Conservation (phyloP, 35 echinoderm and acorn worm genomes). For the Ophioderma brevispina region DNA sequence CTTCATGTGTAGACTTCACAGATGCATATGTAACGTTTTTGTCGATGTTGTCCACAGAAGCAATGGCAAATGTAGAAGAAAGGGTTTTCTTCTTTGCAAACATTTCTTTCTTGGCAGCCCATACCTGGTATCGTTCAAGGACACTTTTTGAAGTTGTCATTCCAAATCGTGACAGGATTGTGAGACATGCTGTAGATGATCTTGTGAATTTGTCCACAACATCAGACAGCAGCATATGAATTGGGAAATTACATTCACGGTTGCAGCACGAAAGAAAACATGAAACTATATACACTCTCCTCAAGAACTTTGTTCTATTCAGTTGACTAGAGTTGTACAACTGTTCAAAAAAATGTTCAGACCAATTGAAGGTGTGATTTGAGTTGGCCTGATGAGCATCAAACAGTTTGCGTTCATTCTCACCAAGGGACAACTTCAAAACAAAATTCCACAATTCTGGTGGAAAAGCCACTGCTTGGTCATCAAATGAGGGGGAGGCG, state of each 20-base stretch:
- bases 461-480: not conserved
- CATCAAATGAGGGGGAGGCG: not conserved
- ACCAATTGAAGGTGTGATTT: not conserved
- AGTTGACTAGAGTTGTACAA: not conserved
- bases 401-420: not conserved
- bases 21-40: constrained; percentile 10
- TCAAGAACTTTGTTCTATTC: constrained; percentile 24
- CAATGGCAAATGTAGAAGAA: constrained; percentile 16
- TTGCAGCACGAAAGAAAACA: constrained; percentile 26
- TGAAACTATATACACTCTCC: constrained; percentile 4
- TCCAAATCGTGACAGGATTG: constrained; percentile 21
- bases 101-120: constrained; percentile 16
- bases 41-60: constrained; percentile 58
- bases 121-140: constrained; percentile 13
- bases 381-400: constrained; percentile 1
- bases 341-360: not conserved
- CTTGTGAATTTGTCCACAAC: constrained; percentile 48
- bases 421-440: not conserved
- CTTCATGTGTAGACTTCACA: not conserved
- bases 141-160: constrained; percentile 35
- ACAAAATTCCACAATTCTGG: not conserved
- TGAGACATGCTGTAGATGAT: constrained; percentile 29
- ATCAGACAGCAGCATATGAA: constrained; percentile 34
- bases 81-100: not conserved
- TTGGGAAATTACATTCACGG: constrained; percentile 1